Evolutionary conservation across 1,140 invertebrate species (phyloP).

Genomic region (Agrilus planipennis): DNA sequence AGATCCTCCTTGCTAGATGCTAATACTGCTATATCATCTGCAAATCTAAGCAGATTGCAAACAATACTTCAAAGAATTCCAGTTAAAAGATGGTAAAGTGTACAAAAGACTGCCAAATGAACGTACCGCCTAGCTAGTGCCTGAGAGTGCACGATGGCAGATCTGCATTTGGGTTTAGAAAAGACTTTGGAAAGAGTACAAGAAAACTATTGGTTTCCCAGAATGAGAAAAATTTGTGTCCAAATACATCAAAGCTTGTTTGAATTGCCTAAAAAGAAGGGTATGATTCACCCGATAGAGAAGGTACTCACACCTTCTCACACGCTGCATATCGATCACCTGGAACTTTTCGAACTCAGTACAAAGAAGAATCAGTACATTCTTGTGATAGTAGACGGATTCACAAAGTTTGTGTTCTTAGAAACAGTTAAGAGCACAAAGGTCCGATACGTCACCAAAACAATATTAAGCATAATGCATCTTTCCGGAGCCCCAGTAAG

Average conservation of each 20-base stretch:
- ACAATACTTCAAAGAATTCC: too few relatives aligned
- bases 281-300: constrained; percentile 1
- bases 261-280: constrained; percentile 17
- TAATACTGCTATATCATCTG: too few relatives aligned
- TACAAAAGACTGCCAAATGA: too few relatives aligned
- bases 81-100: too few relatives aligned
- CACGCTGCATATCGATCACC: constrained; percentile 3
- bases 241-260: constrained; percentile 19
- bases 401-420: constrained; percentile 18
- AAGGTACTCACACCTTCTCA: constrained; percentile 2
- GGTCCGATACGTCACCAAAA: not conserved
- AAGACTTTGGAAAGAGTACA: constrained; percentile 20
- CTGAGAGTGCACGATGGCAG: too few relatives aligned
- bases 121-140: too few relatives aligned
- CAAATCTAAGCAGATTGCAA: too few relatives aligned
- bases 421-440: constrained; percentile 3
- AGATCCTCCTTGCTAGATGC: too few relatives aligned
- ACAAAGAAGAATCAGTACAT: constrained; percentile 18
- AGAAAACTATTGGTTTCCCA: constrained; percentile 22
- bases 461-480: not conserved
- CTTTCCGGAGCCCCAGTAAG: not conserved
- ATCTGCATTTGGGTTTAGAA: constrained; percentile 5
- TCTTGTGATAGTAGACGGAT: constrained; percentile 28
- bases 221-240: constrained; percentile 19
- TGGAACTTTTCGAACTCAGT: constrained; percentile 10